These are phyloP conservation scores for Margaritifera margaritifera DNA, from an alignment of 2,888 invertebrate genomes.

Conservation along the genomic window DNA sequence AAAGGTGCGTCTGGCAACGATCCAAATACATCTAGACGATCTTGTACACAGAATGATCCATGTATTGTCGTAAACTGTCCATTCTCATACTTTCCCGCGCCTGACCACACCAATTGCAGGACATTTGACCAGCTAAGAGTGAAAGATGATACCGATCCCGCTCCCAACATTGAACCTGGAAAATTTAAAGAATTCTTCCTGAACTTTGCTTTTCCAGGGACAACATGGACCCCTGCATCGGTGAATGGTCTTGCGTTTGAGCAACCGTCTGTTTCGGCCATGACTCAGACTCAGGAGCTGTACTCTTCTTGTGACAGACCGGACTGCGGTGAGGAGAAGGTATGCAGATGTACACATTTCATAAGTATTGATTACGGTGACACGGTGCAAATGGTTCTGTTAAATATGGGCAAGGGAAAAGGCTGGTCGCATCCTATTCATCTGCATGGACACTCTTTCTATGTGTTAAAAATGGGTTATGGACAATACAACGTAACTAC, in stretches of 20 bases:
- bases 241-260: too few species aligned
- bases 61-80: conserved; percentile 57
- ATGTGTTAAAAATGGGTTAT: too few species aligned
- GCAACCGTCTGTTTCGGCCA: too few species aligned
- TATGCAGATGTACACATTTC: conserved; percentile 58
- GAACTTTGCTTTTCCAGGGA: too few species aligned
- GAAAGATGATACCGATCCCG: conserved; percentile 24
- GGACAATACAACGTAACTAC: conserved; percentile 30
- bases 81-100: conserved; percentile 37
- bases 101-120: conserved; percentile 24
- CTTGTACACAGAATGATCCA: conserved; percentile 39
- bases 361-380: conserved; percentile 44
- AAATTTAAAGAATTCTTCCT: too few species aligned
- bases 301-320: too few species aligned
- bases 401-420: conserved; percentile 56
- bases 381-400: too few species aligned
- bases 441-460: conserved; percentile 66
- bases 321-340: too few species aligned
- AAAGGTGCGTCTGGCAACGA: conserved; percentile 27
- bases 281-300: too few species aligned
- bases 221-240: too few species aligned
- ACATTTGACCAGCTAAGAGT: conserved; percentile 37
- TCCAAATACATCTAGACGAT: conserved; percentile 23
- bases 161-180: conserved; percentile 25
- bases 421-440: conserved; percentile 66